Conservation (phyloP, 2,888 invertebrate genomes). For the Scelioninae gen. 2 region DNA sequence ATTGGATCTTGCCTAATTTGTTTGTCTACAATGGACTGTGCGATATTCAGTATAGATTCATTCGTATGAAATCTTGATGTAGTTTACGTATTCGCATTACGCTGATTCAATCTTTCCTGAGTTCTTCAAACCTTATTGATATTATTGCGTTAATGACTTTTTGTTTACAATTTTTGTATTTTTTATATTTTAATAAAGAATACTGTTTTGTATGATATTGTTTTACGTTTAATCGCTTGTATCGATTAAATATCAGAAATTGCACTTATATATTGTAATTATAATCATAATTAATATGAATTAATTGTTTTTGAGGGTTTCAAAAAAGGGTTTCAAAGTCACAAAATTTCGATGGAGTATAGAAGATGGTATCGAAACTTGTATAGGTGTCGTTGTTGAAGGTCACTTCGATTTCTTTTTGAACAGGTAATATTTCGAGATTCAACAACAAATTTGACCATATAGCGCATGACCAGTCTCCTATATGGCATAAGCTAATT, state of each 20-base stretch:
- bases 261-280: too few relatives aligned
- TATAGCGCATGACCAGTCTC: constrained; percentile 49
- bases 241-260: too few relatives aligned
- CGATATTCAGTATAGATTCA: constrained; percentile 56
- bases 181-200: constrained; percentile 56
- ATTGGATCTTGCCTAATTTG: constrained; percentile 54
- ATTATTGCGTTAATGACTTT: constrained; percentile 48
- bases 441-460: constrained; percentile 28
- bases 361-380: constrained; percentile 54
- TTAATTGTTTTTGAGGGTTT: too few relatives aligned
- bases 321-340: constrained; percentile 48
- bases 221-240: constrained; percentile 15
- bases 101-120: constrained; percentile 47
- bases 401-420: constrained; percentile 56
- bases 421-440: constrained; percentile 45
- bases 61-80: constrained; percentile 51
- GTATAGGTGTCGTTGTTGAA: constrained; percentile 44
- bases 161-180: constrained; percentile 52
- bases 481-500: constrained; percentile 50
- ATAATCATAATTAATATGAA: too few relatives aligned
- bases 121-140: constrained; percentile 45
- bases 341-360: constrained; percentile 42
- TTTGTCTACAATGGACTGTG: constrained; percentile 47
- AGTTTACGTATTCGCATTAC: constrained; percentile 44
- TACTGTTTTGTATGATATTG: constrained; percentile 40